A percentile compares a stretch with the other conserved stretches of the same genome.
phyloP scores from a whole-genome alignment of 1,140 invertebrate genomes.

The Caenorhabditis elegans region WBcel235 BX284605.5:16372501-16373000 shows the following conservation, averaged over 20 bases:
- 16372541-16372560: neutral
- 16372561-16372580: conserved; percentile 13
- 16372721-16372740: conserved; percentile 1
- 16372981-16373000: too few species aligned
- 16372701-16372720: conserved; percentile 16
- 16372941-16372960: too few species aligned
- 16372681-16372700: neutral
- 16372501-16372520: neutral
- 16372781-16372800: neutral
- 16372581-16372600: neutral
- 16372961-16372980: too few species aligned
- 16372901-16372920: too few species aligned
- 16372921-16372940: too few species aligned
- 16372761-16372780: neutral
- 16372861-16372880: too few species aligned
- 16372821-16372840: too few species aligned
- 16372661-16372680: neutral
- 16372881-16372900: too few species aligned
- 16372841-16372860: too few species aligned
- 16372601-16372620: conserved; percentile 9
- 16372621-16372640: neutral
- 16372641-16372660: neutral
- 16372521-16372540: neutral
- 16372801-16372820: neutral
- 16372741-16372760: neutral